These are phyloP conservation scores for Steatocranus sp. DNA, from an alignment of 2,797 vertebrate species.

Conservation along the genomic window DNA sequence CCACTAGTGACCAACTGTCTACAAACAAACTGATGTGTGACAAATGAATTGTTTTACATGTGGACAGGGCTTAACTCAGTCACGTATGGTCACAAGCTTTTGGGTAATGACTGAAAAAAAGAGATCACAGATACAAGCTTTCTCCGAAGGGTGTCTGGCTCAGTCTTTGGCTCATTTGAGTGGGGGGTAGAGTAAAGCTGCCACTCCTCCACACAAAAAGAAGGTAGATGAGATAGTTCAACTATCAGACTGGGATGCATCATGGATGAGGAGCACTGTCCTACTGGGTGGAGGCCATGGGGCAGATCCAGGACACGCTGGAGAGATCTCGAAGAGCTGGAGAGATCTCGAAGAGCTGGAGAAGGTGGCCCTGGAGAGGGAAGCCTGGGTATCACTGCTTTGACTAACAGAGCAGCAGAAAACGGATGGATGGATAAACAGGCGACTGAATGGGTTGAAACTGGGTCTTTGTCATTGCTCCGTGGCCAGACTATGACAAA, in stretches of 20 bases:
- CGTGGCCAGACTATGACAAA: rapidly evolving
- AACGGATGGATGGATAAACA: neutral
- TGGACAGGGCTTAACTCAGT: neutral
- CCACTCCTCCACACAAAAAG: neutral
- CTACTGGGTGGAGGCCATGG: neutral
- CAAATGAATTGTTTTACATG: neutral
- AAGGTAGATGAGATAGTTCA: neutral
- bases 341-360: neutral
- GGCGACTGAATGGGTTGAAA: neutral
- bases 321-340: neutral
- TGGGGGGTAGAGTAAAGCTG: neutral
- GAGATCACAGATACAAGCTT: neutral
- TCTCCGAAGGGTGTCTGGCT: neutral
- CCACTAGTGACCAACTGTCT: neutral
- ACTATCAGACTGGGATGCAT: neutral
- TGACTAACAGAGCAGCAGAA: neutral
- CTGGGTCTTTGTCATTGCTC: neutral
- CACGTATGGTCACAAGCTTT: neutral
- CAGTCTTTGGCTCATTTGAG: neutral
- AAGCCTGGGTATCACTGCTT: neutral
- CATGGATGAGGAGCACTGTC: neutral
- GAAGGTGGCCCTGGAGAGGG: neutral
- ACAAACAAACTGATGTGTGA: neutral
- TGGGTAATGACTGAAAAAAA: neutral
- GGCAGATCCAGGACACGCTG: neutral